Base-by-base conservation (phyloP, 1,140 invertebrate species). In the Aporrectodea caliginosa region DNA sequence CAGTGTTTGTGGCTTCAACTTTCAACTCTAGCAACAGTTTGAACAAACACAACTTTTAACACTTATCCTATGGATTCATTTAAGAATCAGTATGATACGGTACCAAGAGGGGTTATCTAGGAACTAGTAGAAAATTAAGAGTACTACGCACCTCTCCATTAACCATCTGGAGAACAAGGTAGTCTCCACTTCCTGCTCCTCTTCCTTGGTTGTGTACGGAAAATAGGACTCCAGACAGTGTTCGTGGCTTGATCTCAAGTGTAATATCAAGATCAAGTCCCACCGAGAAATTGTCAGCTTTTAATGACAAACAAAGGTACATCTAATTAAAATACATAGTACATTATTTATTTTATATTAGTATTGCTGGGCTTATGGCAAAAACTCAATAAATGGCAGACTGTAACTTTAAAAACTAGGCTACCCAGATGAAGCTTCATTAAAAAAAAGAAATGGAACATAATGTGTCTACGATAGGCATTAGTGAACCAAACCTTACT, bases 201-300 rank as follows among this genome's bases (percentile, higher is more conserved):
- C 22, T 58, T 6, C 6, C 43, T 12, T 93, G 93, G 84, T 95
- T 93, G 1, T 96, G 94, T 76, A 97, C 89, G 16, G 90, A 87
- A 35, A 91, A 82, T 30, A 98, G 85, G 1, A 97, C 89, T 27
- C 95, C 96, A 0, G 92, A 92, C 14, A 92, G 91, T 78, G 92
- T 92, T 31, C 97, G 91, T 6, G 97, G 95, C 83, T 94, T 94
- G 71, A 99, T 93, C 68, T 96, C 93, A 90, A 99, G 91, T 58
- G 91, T 91, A 73, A 98, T 93, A 1, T 92, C 92, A 68, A 97
- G 91, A 78, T 93, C 92, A 69, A 90, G 87, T 0, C 94, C 94
- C 1, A 97, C 94, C 30, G 88, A 90, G 88, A 93, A 96, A 84
- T 90, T 91, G n/a, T 94, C 92, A 58, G 22, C 22, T 58, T 58